Evolutionary conservation across 2,888 invertebrate species (phyloP).

Genomic region (Clepsis dumicolana): DNA sequence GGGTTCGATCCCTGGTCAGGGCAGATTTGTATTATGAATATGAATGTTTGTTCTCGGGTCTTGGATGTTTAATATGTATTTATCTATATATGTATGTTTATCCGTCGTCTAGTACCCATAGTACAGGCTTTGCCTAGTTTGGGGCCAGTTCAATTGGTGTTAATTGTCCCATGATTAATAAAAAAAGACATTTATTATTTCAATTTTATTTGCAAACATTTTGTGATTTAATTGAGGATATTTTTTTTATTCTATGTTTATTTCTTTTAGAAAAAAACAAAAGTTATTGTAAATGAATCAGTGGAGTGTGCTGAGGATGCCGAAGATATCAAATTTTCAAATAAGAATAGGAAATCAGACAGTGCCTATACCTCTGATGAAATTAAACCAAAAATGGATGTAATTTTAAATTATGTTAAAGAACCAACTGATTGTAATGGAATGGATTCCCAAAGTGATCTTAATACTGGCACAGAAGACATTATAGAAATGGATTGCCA

Average conservation of each 20-base stretch:
- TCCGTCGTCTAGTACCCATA: no score
- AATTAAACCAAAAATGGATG: constrained; percentile 32
- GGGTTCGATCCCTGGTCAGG: no score
- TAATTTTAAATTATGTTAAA: constrained; percentile 17
- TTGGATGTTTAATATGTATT: no score
- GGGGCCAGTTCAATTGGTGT: no score
- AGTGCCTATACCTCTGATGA: constrained; percentile 31
- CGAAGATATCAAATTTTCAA: neutral
- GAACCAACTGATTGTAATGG: neutral
- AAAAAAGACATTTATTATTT: no score
- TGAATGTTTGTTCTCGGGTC: no score
- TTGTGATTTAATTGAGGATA: neutral
- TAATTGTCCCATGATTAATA: no score
- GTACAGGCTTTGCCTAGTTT: no score
- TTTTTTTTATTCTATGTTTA: neutral
- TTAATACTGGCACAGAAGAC: constrained; percentile 23
- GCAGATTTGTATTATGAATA: no score
- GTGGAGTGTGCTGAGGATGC: neutral
- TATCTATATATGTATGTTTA: no score
- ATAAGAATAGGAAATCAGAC: neutral
- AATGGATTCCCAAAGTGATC: constrained; percentile 2
- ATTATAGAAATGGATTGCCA: neutral
- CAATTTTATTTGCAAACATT: neutral
- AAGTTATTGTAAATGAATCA: constrained; percentile 48
- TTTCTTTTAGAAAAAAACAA: constrained; percentile 59